phyloP scores from a whole-genome alignment of 2,797 vertebrate genomes.

The Tokudaia muenninki region DNA sequence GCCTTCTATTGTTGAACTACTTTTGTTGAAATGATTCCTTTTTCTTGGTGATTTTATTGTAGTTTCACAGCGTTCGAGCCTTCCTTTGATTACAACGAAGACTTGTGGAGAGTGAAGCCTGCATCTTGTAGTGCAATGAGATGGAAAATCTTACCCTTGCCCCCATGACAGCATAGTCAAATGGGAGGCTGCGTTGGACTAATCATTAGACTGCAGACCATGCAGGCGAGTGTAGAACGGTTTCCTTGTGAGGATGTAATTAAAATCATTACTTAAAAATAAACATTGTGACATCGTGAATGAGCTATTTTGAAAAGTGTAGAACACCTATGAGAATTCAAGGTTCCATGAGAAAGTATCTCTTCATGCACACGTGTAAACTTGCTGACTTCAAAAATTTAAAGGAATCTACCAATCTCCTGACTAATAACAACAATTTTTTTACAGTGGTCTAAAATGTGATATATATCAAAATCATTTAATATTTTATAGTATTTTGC shows the following conservation, averaged over 20 bases:
- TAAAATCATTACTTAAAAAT: slow-evolving; percentile 84
- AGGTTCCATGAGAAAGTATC: not conserved
- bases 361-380: not conserved
- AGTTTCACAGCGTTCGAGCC: slow-evolving; percentile 41
- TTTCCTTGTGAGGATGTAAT: slow-evolving; percentile 77
- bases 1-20: slow-evolving; percentile 17
- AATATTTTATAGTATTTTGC: slow-evolving; percentile 75
- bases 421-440: slow-evolving; percentile 13
- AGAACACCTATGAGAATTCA: slow-evolving; percentile 79
- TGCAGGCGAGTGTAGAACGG: slow-evolving; percentile 29
- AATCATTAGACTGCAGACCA: slow-evolving; percentile 70
- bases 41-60: slow-evolving; percentile 52
- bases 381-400: slow-evolving; percentile 69
- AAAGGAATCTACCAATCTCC: slow-evolving; percentile 63
- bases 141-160: slow-evolving; percentile 71
- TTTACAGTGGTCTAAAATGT: slow-evolving; percentile 63
- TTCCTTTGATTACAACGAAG: slow-evolving; percentile 53
- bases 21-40: slow-evolving; percentile 47
- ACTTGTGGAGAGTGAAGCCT: slow-evolving; percentile 57
- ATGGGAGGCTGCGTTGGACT: slow-evolving; percentile 60
- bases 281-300: slow-evolving; percentile 64
- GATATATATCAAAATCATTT: slow-evolving; percentile 66
- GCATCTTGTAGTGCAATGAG: slow-evolving; percentile 46
- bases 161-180: slow-evolving; percentile 70
- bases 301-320: slow-evolving; percentile 73